Evolutionary conservation across 2,113 vertebrate species (phyloP).

Genomic region (Siniperca chuatsi): DNA sequence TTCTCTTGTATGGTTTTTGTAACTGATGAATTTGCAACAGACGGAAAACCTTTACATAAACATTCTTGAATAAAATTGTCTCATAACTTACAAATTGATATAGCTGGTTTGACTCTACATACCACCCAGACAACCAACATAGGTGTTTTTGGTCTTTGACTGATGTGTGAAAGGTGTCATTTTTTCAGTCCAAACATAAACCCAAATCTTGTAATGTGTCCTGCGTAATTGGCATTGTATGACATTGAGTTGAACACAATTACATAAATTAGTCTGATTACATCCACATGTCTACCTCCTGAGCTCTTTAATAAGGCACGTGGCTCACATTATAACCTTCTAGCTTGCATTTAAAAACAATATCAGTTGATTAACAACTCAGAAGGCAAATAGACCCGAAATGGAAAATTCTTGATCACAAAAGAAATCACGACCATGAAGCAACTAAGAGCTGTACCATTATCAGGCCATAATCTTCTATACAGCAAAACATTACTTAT

Average conservation of each 20-base stretch:
- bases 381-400: not conserved
- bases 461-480: not conserved
- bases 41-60: not conserved
- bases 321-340: not conserved
- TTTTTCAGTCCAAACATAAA: not conserved
- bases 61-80: not conserved
- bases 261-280: not conserved
- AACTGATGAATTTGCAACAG: not conserved
- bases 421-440: not conserved
- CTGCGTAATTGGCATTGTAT: no score
- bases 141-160: not conserved
- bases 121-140: not conserved
- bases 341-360: not conserved
- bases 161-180: no score
- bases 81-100: not conserved
- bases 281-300: not conserved
- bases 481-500: not conserved
- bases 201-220: not conserved
- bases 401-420: not conserved
- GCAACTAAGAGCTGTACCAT: not conserved
- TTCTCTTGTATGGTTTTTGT: no score
- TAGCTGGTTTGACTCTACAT: not conserved
- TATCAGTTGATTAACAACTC: not conserved
- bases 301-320: not conserved
- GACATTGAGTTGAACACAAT: not conserved